Evolutionary conservation across 2,113 vertebrate species (phyloP).

Genomic region (Riparia riparia): DNA sequence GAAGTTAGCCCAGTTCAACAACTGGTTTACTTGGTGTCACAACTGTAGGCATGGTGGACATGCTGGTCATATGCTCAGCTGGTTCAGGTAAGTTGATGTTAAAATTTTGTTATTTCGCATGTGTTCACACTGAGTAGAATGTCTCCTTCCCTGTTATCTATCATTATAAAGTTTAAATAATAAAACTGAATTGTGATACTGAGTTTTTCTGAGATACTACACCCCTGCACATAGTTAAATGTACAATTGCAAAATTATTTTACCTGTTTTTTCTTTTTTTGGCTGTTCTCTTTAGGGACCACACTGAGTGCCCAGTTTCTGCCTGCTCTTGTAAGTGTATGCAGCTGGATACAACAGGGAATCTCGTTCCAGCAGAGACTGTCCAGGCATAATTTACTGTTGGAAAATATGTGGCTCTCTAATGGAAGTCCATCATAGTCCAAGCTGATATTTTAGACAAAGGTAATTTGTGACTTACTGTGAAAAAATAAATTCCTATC

Average conservation of each 20-base stretch:
- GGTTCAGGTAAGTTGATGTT: slow-evolving; percentile 89
- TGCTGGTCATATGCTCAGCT: slow-evolving; percentile 97
- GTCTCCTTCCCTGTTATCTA: not conserved
- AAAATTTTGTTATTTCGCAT: not conserved
- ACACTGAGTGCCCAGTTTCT: slow-evolving; percentile 95
- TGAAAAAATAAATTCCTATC: slow-evolving; percentile 72
- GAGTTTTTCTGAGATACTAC: not conserved
- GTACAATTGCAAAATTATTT: not conserved
- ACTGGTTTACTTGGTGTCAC: slow-evolving; percentile 99
- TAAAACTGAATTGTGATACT: not conserved
- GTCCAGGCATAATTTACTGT: slow-evolving; percentile 75
- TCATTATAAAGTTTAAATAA: not conserved
- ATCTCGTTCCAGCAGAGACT: slow-evolving; percentile 93
- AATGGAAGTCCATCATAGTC: slow-evolving; percentile 25
- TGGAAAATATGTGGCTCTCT: not conserved
- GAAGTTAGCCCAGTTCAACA: slow-evolving; percentile 97
- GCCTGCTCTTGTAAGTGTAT: slow-evolving; percentile 98
- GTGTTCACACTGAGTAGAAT: not conserved
- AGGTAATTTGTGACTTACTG: slow-evolving; percentile 51
- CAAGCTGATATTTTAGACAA: slow-evolving; percentile 57
- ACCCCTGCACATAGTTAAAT: not conserved
- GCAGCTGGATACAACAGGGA: slow-evolving; percentile 98
- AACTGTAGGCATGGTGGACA: slow-evolving; percentile 98
- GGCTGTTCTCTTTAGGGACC: slow-evolving; percentile 81
- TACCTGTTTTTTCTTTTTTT: not conserved